phyloP scores from a whole-genome alignment of 2,888 invertebrate species.

The Argyra leucocephala region DNA sequence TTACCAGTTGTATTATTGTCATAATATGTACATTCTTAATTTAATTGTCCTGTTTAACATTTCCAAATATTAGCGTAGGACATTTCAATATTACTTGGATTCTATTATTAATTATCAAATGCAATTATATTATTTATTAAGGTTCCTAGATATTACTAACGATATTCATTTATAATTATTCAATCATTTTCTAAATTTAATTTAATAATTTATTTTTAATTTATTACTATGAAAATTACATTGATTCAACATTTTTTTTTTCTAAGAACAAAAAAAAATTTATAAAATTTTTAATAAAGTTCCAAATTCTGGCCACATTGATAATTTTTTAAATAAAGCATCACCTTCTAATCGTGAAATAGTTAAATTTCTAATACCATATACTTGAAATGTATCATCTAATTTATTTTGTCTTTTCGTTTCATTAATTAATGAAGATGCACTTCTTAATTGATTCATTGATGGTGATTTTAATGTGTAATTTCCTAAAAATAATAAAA shows the following conservation, averaged over 20 bases:
- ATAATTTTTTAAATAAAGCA: slow-evolving; percentile 27
- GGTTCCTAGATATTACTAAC: no score
- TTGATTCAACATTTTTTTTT: not conserved
- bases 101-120: no score
- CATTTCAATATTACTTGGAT: no score
- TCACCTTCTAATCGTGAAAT: slow-evolving; percentile 25
- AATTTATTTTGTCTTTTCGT: slow-evolving; percentile 30
- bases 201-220: no score
- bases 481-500: slow-evolving; percentile 28
- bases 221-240: no score
- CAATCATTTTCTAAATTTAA: no score
- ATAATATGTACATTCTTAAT: no score
- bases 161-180: no score
- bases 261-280: slow-evolving; percentile 8
- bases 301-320: slow-evolving; percentile 29
- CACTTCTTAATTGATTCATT: slow-evolving; percentile 24
- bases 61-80: no score
- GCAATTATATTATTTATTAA: no score
- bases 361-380: slow-evolving; percentile 25
- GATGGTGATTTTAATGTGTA: slow-evolving; percentile 29
- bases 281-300: slow-evolving; percentile 24
- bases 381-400: slow-evolving; percentile 25
- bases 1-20: no score
- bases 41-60: no score
- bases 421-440: slow-evolving; percentile 32